Evolutionary conservation across 2,797 vertebrate genomes (phyloP).

Genomic region (Myotis findleyi): DNA sequence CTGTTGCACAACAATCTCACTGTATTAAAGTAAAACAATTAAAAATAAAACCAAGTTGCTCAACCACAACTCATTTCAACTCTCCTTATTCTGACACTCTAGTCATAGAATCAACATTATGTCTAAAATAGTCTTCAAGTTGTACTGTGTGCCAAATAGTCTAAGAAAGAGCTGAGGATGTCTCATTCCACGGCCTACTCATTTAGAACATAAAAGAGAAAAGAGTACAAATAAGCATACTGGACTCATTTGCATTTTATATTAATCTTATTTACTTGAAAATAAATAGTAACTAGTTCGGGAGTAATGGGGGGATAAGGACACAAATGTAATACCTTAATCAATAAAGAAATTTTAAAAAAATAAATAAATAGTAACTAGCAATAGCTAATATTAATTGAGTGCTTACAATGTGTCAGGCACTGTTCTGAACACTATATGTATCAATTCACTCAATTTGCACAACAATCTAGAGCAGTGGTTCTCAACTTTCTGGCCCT

Average conservation of each 20-base stretch:
- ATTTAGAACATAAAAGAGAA: constrained; percentile 29
- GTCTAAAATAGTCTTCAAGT: not conserved
- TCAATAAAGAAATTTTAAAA: no score
- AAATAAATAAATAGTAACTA: constrained; percentile 40
- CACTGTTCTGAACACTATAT: not conserved
- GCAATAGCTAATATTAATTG: constrained; percentile 20
- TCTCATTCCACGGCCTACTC: not conserved
- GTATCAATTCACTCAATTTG: constrained; percentile 23
- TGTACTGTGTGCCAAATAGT: not conserved
- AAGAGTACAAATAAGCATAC: constrained; percentile 21
- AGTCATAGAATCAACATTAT: not conserved
- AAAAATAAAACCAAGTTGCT: not conserved
- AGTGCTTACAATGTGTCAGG: not conserved
- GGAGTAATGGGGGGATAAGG: no score
- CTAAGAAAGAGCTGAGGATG: constrained; percentile 1
- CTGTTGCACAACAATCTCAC: not conserved
- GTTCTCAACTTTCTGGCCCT: no score
- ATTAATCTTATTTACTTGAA: constrained; percentile 37
- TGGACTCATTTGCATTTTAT: not conserved
- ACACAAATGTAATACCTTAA: no score
- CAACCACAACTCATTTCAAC: not conserved
- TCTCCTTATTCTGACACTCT: not conserved
- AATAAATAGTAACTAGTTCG: constrained; percentile 11
- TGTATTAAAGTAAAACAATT: constrained; percentile 19
- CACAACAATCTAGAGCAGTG: not conserved